phyloP scores from a whole-genome alignment of 2,888 invertebrate genomes.

The Clivina fossor region DNA sequence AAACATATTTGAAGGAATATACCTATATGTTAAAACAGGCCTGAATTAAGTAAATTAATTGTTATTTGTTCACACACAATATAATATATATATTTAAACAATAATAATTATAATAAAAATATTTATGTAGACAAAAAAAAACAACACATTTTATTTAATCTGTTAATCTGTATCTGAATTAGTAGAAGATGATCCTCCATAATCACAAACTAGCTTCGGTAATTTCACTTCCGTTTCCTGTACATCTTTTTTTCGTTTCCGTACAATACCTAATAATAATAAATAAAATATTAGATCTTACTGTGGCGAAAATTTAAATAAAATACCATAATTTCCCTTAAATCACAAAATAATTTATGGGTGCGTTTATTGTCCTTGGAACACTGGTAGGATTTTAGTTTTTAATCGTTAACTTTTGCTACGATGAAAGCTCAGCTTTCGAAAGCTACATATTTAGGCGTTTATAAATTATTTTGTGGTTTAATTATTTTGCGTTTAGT shows the following conservation, averaged over 20 bases:
- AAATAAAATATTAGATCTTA: no score
- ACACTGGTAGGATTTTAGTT: no score
- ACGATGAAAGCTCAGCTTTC: no score
- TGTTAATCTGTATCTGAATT: constrained; percentile 41
- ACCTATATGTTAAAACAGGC: background rate
- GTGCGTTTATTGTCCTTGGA: no score
- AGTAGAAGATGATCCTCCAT: constrained; percentile 45
- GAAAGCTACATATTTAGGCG: no score
- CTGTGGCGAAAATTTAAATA: no score
- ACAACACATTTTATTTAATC: background rate
- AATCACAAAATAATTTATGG: no score
- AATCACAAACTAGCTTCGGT: constrained; percentile 45
- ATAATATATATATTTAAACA: constrained; percentile 12
- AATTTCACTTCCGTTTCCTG: background rate
- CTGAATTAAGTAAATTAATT: constrained; percentile 16
- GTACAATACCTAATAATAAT: constrained; percentile 37
- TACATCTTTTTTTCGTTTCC: constrained; percentile 14
- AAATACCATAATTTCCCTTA: no score
- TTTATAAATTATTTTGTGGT: no score
- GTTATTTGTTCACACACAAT: constrained; percentile 31
- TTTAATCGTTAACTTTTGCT: no score
- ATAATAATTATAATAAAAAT: constrained; percentile 19
- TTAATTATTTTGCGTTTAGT: no score
- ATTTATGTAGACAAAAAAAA: constrained; percentile 29
- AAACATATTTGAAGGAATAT: constrained; percentile 9